Evolutionary conservation across 1,140 invertebrate species (phyloP).

Genomic region (Brachionus calyciflorus): DNA sequence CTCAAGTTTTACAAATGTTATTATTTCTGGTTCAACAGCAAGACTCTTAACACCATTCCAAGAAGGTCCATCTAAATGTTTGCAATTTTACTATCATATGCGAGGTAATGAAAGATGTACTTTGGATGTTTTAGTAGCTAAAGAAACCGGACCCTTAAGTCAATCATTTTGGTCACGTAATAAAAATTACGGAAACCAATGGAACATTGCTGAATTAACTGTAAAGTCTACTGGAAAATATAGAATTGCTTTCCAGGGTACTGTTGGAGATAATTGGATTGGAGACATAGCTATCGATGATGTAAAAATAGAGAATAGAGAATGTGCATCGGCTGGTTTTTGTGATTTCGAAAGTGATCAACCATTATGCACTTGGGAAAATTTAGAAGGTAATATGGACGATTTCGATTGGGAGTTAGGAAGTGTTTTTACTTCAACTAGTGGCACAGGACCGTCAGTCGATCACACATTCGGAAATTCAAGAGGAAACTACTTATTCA

Average conservation of each 20-base stretch:
- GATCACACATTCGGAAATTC: conserved; percentile 64
- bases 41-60: conserved; percentile 11
- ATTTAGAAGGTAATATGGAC: conserved; percentile 50
- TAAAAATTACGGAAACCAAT: conserved; percentile 28
- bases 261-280: background rate
- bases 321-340: conserved; percentile 6
- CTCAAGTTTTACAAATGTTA: background rate
- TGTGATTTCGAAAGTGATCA: conserved; percentile 52
- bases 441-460: conserved; percentile 60
- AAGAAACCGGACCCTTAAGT: background rate
- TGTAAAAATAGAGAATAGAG: conserved; percentile 5
- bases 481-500: conserved; percentile 56
- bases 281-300: conserved; percentile 41
- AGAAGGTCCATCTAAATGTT: background rate
- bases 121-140: background rate
- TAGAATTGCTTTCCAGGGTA: conserved; percentile 15
- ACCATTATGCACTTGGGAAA: conserved; percentile 62
- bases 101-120: conserved; percentile 20
- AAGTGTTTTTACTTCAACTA: conserved; percentile 49
- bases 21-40: conserved; percentile 20
- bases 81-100: conserved; percentile 37
- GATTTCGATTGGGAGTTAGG: conserved; percentile 55
- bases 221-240: background rate
- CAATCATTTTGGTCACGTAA: background rate
- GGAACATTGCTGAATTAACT: conserved; percentile 30